Percentiles rank a stretch among this genome's conserved stretches.
Conservation (phyloP, 92 coral and sea anemone species). For the Phymanthus crucifer region DNA sequence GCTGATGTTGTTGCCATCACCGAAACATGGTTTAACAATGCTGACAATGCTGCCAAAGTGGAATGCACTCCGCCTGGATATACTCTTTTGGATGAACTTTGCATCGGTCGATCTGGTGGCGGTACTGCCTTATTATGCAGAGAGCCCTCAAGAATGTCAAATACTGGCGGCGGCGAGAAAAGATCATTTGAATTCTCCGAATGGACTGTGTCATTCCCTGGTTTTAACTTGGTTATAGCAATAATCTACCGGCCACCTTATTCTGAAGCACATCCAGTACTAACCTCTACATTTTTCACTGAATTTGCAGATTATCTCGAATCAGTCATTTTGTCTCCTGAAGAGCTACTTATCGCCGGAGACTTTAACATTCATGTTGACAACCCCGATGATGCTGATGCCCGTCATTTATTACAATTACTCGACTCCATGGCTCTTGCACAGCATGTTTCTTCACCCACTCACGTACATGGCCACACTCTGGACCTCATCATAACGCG, state of each 20-base stretch:
- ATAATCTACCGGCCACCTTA: constrained; percentile 49
- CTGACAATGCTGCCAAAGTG: constrained; percentile 17
- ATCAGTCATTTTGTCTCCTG: not conserved
- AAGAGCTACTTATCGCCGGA: not conserved
- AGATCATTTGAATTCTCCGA: not conserved
- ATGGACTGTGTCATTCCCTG: not conserved
- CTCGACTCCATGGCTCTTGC: not conserved
- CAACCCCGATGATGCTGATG: not conserved
- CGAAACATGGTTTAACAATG: constrained; percentile 24
- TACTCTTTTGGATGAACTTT: constrained; percentile 26
- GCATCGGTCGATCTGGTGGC: constrained; percentile 8
- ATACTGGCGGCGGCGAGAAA: constrained; percentile 13
- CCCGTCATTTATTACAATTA: not conserved
- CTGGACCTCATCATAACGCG: constrained; percentile 22
- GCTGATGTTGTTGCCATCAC: constrained; percentile 17
- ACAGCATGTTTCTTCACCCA: constrained; percentile 23
- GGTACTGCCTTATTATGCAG: constrained; percentile 28
- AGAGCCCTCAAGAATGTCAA: constrained; percentile 16
- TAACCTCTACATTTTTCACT: constrained; percentile 33
- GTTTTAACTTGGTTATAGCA: constrained; percentile 16
- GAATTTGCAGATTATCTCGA: constrained; percentile 26
- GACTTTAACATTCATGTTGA: not conserved
- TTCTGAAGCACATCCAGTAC: constrained; percentile 32
- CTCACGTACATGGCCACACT: constrained; percentile 18
- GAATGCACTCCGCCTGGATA: constrained; percentile 7